Percentiles rank a stretch among this genome's conserved stretches.
Conservation (phyloP, 2,797 vertebrate genomes). For the Sebastes nivosus region DNA sequence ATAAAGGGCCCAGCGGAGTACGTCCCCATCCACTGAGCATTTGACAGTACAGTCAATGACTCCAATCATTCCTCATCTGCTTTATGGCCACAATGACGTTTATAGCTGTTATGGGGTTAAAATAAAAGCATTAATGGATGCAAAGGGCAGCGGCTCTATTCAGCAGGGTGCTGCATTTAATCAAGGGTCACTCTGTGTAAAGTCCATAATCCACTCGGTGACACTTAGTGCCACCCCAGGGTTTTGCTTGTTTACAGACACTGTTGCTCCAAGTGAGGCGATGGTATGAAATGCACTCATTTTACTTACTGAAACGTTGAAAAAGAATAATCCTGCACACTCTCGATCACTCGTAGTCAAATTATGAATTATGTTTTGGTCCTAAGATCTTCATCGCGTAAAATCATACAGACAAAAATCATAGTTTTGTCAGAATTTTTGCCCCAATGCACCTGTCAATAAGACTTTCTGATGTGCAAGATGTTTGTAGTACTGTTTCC, state of each 20-base stretch:
- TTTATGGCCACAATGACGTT: slow-evolving; percentile 76
- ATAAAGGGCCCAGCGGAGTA: slow-evolving; percentile 70
- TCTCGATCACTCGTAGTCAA: neutral
- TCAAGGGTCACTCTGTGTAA: slow-evolving; percentile 61
- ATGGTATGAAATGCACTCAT: neutral
- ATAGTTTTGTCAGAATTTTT: neutral
- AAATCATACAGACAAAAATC: neutral
- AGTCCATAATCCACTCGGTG: slow-evolving; percentile 67
- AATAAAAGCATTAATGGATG: slow-evolving; percentile 72
- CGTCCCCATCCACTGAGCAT: slow-evolving; percentile 63
- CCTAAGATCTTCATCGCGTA: neutral
- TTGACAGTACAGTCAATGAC: slow-evolving; percentile 80
- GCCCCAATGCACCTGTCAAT: neutral
- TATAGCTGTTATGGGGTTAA: slow-evolving; percentile 79
- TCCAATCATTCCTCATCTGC: slow-evolving; percentile 80
- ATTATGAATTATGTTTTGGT: neutral
- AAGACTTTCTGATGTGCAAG: neutral
- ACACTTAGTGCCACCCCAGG: slow-evolving; percentile 40
- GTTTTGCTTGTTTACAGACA: slow-evolving; percentile 26
- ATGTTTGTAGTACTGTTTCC: neutral
- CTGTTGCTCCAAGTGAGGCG: slow-evolving; percentile 8
- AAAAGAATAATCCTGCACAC: neutral
- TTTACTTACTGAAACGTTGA: neutral
- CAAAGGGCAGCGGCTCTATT: slow-evolving; percentile 51
- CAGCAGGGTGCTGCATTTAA: slow-evolving; percentile 63